Percentiles rank a stretch among this genome's conserved stretches.
Conservation (phyloP, 2,797 vertebrate species). For the Pseudochirops cupreus region DNA sequence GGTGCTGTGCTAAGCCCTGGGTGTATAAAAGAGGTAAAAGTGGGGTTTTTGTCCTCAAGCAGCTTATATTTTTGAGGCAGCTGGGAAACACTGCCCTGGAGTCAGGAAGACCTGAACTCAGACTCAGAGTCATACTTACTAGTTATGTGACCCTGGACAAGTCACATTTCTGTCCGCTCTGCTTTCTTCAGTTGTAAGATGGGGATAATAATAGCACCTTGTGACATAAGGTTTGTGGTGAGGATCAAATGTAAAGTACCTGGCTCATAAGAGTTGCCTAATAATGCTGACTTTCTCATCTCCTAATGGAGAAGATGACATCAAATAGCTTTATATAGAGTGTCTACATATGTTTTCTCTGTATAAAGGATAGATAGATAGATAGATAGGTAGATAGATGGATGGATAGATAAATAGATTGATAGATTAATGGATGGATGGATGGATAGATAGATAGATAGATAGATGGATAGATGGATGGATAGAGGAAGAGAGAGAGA, state of each 20-base stretch:
- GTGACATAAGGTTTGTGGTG: neutral
- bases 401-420: too few relatives aligned
- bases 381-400: too few relatives aligned
- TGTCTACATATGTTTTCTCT: neutral
- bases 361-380: neutral
- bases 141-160: neutral
- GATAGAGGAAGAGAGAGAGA: too few relatives aligned
- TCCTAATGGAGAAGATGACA: neutral
- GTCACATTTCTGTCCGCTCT: neutral
- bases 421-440: too few relatives aligned
- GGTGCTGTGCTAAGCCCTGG: neutral
- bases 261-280: neutral
- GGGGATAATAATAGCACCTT: neutral
- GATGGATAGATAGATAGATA: too few relatives aligned
- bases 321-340: too few relatives aligned
- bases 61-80: neutral
- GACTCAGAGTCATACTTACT: neutral
- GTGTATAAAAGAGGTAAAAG: neutral
- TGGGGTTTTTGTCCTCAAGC: neutral
- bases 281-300: neutral
- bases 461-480: too few relatives aligned
- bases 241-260: neutral
- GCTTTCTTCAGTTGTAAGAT: neutral
- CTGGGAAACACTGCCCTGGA: too few relatives aligned
- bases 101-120: neutral